phyloP scores from a whole-genome alignment of 1,140 invertebrate genomes.

The Macrotrachela quadricornifera region DNA sequence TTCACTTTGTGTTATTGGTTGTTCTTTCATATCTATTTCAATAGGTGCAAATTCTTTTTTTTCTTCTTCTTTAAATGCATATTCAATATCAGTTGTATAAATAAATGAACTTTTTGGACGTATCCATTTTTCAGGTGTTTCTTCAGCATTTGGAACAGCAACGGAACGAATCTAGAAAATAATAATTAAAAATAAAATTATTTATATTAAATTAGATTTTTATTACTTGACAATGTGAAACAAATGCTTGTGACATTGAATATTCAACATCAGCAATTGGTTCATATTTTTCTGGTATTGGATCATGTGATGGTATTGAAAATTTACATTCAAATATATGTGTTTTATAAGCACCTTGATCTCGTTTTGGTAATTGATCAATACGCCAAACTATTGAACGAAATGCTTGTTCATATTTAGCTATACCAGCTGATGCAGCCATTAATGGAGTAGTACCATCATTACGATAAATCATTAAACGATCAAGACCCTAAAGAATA shows the following conservation, averaged over 20 bases:
- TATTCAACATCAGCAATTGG: conserved; percentile 77
- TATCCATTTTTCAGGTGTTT: conserved; percentile 94
- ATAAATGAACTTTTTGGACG: conserved; percentile 84
- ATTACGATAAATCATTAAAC: conserved; percentile 56
- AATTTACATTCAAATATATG: conserved; percentile 77
- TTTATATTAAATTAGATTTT: neutral
- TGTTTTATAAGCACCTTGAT: conserved; percentile 55
- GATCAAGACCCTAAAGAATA: conserved; percentile 47
- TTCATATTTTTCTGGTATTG: conserved; percentile 77
- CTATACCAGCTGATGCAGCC: conserved; percentile 87
- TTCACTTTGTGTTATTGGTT: too few species aligned
- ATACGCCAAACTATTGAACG: conserved; percentile 92
- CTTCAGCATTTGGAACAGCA: conserved; percentile 58
- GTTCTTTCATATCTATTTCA: too few species aligned
- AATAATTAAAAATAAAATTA: conserved; percentile 40
- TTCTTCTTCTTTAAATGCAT: neutral
- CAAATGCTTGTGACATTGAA: conserved; percentile 63
- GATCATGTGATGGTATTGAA: conserved; percentile 81
- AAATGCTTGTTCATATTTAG: conserved; percentile 97
- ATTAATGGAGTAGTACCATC: conserved; percentile 66
- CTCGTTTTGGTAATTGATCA: conserved; percentile 59
- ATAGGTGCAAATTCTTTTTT: too few species aligned
- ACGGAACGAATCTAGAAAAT: conserved; percentile 67
- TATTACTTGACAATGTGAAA: conserved; percentile 5
- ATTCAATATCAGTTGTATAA: conserved; percentile 42